These are phyloP conservation scores for Metridium senile DNA, from an alignment of 92 coral and sea anemone genomes.

Conservation along the genomic window DNA sequence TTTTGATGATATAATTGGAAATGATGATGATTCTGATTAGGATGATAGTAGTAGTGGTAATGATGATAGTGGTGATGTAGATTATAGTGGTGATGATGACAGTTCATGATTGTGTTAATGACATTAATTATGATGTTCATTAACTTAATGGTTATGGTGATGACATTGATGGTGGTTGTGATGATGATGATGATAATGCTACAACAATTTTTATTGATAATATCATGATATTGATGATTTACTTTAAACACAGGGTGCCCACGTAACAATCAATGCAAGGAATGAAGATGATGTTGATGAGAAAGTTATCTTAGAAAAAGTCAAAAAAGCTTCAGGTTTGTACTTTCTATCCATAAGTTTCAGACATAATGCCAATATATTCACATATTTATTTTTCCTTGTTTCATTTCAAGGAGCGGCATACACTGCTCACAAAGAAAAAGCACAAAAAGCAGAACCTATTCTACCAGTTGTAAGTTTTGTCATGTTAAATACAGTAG, in stretches of 20 bases:
- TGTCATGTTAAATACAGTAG: too few relatives aligned
- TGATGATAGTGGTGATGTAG: background rate
- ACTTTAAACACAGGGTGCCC: conserved; percentile 77
- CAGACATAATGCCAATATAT: background rate
- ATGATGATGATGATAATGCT: background rate
- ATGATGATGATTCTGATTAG: too few relatives aligned
- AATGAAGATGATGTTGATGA: conserved; percentile 92
- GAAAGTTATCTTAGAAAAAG: conserved; percentile 80
- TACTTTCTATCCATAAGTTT: background rate
- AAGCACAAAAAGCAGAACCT: conserved; percentile 89
- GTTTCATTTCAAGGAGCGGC: conserved; percentile 75
- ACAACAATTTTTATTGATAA: too few relatives aligned
- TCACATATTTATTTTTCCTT: background rate
- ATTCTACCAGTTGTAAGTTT: conserved; percentile 83
- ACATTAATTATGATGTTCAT: background rate
- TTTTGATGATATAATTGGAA: conserved; percentile 50
- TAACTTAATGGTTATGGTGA: too few relatives aligned
- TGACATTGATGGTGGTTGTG: too few relatives aligned
- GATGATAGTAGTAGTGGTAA: too few relatives aligned
- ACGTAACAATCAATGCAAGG: conserved; percentile 92
- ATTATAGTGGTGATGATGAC: background rate
- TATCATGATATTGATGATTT: background rate
- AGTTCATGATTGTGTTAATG: background rate
- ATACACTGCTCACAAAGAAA: conserved; percentile 95
- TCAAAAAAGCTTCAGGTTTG: conserved; percentile 88